These are phyloP conservation scores for Tauraco erythrolophus DNA, from an alignment of 2,113 vertebrate genomes.

Conservation along the genomic window DNA sequence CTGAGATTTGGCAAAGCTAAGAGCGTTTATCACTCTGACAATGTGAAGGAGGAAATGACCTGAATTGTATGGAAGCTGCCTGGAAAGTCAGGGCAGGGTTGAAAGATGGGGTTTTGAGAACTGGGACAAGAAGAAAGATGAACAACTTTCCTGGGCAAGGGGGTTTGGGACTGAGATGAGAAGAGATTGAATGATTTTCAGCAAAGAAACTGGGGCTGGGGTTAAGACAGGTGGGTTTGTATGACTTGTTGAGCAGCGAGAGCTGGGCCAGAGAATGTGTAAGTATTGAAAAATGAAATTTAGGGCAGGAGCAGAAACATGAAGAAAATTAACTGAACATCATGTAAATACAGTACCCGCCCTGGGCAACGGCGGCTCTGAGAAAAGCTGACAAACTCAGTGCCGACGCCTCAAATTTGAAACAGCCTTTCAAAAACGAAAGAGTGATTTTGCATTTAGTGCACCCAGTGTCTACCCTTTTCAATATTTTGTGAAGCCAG, in stretches of 20 bases:
- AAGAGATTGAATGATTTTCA: background rate
- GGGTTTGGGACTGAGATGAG: background rate
- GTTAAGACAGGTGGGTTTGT: background rate
- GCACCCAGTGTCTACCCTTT: background rate
- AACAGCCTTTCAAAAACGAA: background rate
- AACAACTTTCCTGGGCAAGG: background rate
- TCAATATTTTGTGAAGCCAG: background rate
- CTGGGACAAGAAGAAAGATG: background rate
- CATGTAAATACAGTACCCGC: background rate
- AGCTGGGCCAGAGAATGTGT: background rate
- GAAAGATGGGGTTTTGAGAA: background rate
- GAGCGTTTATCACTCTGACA: background rate
- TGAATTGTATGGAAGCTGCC: background rate
- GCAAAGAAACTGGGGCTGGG: background rate
- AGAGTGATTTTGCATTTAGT: background rate
- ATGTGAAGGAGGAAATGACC: background rate
- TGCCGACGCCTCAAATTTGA: background rate
- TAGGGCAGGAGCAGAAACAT: background rate
- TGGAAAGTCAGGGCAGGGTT: background rate
- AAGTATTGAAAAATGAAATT: background rate
- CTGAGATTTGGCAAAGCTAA: background rate
- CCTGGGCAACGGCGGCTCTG: background rate
- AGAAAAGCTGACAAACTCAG: background rate
- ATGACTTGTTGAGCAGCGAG: background rate
- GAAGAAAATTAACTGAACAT: background rate